Base-by-base conservation (phyloP, 2,797 vertebrate genomes). In the Kryptopterus vitreolus region DNA sequence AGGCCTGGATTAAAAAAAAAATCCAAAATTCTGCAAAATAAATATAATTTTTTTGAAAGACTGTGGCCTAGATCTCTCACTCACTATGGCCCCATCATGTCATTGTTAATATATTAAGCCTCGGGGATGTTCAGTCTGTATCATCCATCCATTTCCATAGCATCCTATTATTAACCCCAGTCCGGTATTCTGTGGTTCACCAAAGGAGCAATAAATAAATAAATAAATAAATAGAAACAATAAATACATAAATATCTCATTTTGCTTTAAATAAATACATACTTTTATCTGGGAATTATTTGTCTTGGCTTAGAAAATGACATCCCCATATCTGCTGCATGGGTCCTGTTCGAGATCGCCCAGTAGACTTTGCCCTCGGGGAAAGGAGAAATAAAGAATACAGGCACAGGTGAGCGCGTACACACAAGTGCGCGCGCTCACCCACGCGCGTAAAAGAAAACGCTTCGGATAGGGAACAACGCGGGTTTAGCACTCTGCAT, bases 221-320 rank as follows among this genome's bases (percentile, higher is more conserved):
- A 92, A 91, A 93, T 93, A 93, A 91, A 92, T 93, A 93, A 88
- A 91, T 92, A 92, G 71, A 92, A 93, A 85, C 87, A 93, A 94
- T 93, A 93, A 92, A 93, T 93, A 94, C 89, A 93, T 94, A 92
- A 92, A 93, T 94, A 92, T 83, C 68, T 86, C 70, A 22, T 70
- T 61, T 83, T 78, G 7, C 38, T 78, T 89, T 86, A 86, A 89
- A 93, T 92, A 94, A 91, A 92, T 91, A 91, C 81, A 84, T 81
- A 78, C 89, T 79, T 81, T 59, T 20, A 33, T 77, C 26, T 80
- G 76, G 69, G 76, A 72, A 79, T 80, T 71, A 69, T 85, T 88
- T 87, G 86, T 81, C 89, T 86, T 89, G 88, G 85, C 87, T 79
- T 87, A 82, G 81, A 85, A 83, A 82, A 83, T 85, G 38, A 65